Evolutionary conservation across 2,797 vertebrate species (phyloP), one percentile per base, ranked within the genome.

Genomic region (Spheniscus humboldti): DNA sequence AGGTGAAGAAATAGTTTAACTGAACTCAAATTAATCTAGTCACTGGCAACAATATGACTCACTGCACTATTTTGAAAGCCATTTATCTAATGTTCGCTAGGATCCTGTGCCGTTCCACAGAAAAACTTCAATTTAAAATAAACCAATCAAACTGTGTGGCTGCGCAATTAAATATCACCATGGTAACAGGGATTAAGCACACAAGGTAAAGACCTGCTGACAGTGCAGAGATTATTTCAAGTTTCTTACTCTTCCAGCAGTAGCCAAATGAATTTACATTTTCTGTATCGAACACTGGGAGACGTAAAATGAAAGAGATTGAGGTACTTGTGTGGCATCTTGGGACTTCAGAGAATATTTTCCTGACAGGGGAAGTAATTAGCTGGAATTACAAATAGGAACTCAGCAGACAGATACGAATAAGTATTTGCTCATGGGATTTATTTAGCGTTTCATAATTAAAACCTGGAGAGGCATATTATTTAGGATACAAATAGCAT

Each of bases 361-460:
- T 97, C 92, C 89, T 96, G 94, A 95, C 85, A 93, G 85, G 76
- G 60, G 74, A 97, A 97, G 45, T 97, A 97, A 97, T 97, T 97
- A 96, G 55, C 18, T 97, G 68, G 87, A 95, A 96, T 96, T 95
- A 85, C 90, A 95, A 90, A 75, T 88, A 92, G 60, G 68, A 97
- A 91, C n/a, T 92, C 93, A 68, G 79, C 71, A 93, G 74, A 93
- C 78, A 66, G 95, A 94, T 92, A 92, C 30, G 19, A 87, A 93
- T 91, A 96, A 87, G 73, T 20, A 9, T 85, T 93, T 87, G 52
- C 73, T 92, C 72, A 3, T 81, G 86, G 57, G 88, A 83, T 76
- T 93, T 92, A 88, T 97, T 96, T 85, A 95, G 92, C 1, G 0
- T 75, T 88, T 90, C 83, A 62, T 89, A 96, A 94, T 97, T 96